Conservation (phyloP, 2,113 vertebrate genomes). For the Bothrops jararaca region DNA sequence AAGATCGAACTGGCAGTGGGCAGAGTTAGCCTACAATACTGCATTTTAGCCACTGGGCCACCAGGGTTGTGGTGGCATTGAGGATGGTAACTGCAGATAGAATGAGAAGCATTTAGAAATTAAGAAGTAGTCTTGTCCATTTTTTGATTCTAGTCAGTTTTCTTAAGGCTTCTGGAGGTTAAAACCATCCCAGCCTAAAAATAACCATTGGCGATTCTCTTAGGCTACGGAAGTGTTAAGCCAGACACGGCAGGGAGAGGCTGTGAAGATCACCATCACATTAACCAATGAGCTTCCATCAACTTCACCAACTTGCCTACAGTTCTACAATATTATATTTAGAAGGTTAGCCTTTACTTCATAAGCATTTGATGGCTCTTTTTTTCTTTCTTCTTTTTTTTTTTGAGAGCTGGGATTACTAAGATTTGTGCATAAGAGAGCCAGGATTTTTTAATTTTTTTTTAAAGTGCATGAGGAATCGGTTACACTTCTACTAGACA, state of each 20-base stretch:
- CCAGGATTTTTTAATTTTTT: background rate
- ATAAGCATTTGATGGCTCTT: background rate
- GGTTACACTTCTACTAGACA: background rate
- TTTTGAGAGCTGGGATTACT: background rate
- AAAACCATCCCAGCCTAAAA: background rate
- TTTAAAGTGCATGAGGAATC: no score
- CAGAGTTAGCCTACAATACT: background rate
- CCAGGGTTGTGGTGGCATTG: background rate
- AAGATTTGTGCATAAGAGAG: background rate
- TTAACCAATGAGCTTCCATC: conserved; percentile 90
- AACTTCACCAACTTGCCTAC: conserved; percentile 87
- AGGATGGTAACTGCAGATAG: background rate
- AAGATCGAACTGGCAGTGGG: background rate
- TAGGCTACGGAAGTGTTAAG: conserved; percentile 85
- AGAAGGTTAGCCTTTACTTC: conserved; percentile 71
- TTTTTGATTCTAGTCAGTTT: background rate
- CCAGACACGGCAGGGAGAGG: conserved; percentile 80
- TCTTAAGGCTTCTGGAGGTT: background rate
- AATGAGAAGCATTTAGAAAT: background rate
- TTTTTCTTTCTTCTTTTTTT: background rate
- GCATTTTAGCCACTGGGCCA: background rate
- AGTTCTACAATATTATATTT: conserved; percentile 95
- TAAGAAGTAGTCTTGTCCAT: background rate
- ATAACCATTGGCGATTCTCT: background rate
- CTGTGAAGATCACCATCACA: conserved; percentile 82